Evolutionary conservation across 53 echinoderm and acorn worm species (phyloP).

Genomic region (Holothuria scabra): DNA sequence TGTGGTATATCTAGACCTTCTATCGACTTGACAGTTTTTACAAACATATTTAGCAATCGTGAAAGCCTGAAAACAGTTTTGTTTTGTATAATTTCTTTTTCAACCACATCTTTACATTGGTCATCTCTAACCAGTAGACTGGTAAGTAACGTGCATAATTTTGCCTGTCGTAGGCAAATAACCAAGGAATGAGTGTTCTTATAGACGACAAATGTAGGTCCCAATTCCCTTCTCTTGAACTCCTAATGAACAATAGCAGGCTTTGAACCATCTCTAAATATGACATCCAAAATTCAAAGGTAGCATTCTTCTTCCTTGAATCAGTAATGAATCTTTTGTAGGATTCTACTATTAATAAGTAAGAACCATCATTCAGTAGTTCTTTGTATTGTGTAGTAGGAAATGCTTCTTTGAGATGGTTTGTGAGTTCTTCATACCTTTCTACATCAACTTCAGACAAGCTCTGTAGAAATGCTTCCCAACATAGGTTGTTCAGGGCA

Average conservation of each 20-base stretch:
- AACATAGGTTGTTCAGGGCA: no score
- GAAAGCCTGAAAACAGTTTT: conserved; percentile 32
- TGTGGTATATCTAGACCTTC: conserved; percentile 29
- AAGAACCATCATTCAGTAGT: no score
- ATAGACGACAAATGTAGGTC: conserved; percentile 53
- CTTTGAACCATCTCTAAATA: conserved; percentile 59
- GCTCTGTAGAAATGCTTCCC: conserved; percentile 36
- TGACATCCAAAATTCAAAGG: conserved; percentile 61
- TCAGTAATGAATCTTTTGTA: no score
- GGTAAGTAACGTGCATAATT: conserved; percentile 75
- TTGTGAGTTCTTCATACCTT: conserved; percentile 17
- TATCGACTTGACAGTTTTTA: no score
- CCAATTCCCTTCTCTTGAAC: conserved; percentile 68
- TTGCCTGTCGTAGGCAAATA: conserved; percentile 62
- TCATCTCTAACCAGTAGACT: conserved; percentile 46
- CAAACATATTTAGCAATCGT: conserved; percentile 39
- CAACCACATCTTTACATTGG: conserved; percentile 21
- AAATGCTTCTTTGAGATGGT: conserved; percentile 27
- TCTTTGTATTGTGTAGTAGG: conserved; percentile 15
- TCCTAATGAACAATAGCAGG: conserved; percentile 49
- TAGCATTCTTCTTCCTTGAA: no score
- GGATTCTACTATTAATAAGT: no score
- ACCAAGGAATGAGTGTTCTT: no score
- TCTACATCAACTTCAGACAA: conserved; percentile 41
- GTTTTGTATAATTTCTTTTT: conserved; percentile 16